Evolutionary conservation across 1,140 invertebrate species (phyloP).

Genomic region (Phthorimaea operculella): DNA sequence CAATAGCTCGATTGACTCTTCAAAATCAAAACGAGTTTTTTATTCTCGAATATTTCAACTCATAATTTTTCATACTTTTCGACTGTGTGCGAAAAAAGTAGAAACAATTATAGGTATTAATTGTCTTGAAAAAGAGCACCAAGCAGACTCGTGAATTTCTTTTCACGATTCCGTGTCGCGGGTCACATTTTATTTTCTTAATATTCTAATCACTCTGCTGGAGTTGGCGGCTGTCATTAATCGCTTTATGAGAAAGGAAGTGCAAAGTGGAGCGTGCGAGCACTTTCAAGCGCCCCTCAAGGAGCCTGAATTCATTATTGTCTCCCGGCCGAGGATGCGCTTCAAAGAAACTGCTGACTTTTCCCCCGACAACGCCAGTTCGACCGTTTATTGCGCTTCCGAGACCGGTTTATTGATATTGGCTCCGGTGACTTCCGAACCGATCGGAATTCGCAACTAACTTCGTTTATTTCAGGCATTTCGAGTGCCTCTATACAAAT

Average conservation of each 20-base stretch:
- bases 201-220: constrained; percentile 38
- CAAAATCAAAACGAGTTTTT: too few species aligned
- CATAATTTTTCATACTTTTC: too few species aligned
- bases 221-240: constrained; percentile 43
- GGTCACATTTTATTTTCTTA: constrained; percentile 45
- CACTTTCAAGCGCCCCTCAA: constrained; percentile 32
- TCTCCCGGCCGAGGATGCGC: constrained; percentile 40
- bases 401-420: constrained; percentile 30
- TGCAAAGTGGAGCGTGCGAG: constrained; percentile 48
- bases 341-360: constrained; percentile 55
- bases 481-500: neutral
- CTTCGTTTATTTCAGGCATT: neutral
- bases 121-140: too few species aligned
- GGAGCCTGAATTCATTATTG: constrained; percentile 56
- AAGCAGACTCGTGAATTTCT: too few species aligned
- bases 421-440: constrained; percentile 1
- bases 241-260: constrained; percentile 49
- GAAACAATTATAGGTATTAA: too few species aligned
- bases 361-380: constrained; percentile 22
- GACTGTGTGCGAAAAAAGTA: too few species aligned
- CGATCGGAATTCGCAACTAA: neutral
- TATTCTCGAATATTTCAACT: too few species aligned
- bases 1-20: constrained; percentile 13
- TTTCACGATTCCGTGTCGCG: constrained; percentile 20
- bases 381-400: constrained; percentile 40